Percentiles rank a stretch among this genome's conserved stretches.
Conservation (phyloP, 2,113 vertebrate species). For the Gavialis gangeticus region DNA sequence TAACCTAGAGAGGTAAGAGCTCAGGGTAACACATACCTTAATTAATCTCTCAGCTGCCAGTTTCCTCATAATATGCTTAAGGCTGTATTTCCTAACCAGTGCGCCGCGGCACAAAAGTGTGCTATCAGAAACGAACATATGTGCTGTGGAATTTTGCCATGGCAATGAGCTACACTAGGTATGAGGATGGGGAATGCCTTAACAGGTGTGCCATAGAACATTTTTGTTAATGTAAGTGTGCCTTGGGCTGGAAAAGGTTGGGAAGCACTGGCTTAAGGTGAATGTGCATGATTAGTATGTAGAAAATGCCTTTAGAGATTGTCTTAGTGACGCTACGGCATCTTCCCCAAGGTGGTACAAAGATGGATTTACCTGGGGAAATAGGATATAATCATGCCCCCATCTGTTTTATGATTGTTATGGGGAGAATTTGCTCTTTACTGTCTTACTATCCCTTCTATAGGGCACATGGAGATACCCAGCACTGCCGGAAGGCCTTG, state of each 20-base stretch:
- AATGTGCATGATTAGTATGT: accelerated
- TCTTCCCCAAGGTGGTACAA: neutral
- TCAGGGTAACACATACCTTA: accelerated
- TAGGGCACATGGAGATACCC: conserved; percentile 90
- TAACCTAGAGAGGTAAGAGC: conserved; percentile 90
- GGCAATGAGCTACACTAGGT: too few species aligned
- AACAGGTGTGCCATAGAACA: too few species aligned
- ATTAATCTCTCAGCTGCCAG: too few species aligned
- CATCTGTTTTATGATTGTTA: accelerated
- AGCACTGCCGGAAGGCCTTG: conserved; percentile 94
- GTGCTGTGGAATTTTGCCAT: too few species aligned
- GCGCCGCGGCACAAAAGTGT: too few species aligned
- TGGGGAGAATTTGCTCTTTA: neutral
- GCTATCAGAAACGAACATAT: neutral
- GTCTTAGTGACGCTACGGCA: accelerated
- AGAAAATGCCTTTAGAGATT: accelerated
- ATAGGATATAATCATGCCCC: accelerated
- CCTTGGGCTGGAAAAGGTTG: too few species aligned
- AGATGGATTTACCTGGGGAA: neutral
- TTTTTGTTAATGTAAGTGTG: too few species aligned
- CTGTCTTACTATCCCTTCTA: accelerated
- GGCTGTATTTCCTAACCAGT: neutral
- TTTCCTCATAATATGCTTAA: neutral
- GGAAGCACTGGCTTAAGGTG: neutral
- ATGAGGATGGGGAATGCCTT: too few species aligned